Evolutionary conservation across 1,140 invertebrate species (phyloP), one percentile per base, ranked within the genome.

Genomic region (Battus philenor): DNA sequence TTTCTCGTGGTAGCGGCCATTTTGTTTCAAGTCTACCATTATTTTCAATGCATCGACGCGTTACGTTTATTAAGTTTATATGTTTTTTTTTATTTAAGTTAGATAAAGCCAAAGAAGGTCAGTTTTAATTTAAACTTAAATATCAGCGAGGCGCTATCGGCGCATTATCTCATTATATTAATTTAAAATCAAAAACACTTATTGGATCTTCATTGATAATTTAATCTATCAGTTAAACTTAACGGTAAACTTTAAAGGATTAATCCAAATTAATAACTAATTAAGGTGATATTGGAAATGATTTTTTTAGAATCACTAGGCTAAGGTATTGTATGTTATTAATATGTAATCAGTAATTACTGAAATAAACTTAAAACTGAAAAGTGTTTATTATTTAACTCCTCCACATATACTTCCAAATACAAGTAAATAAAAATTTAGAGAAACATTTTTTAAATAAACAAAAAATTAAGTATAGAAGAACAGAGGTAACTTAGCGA

Each of bases 281-380:
- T 38, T 80, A 80, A 80, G 75, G 68, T 78, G 76, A 77, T 81
- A 81, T 84, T 84, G 80, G 75, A 84, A 84, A 84, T 81, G 80
- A 84, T 84, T 84, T 84, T 83, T 84, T 78, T 84, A 84, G 80
- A 78, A 78, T 84, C 75, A 81, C 68, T 80, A 80, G 75, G 57
- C 31, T 84, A 84, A 84, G 80, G 54, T 80, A 77, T 73, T 72
- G 73, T 82, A 82, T 81, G 73, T 84, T 79, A 81, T 79, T 74
- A 78, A 75, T 75, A 84, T 84, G 75, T 84, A 84, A 79, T 79
- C 76, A 83, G 76, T 81, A 83, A 78, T 81, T 71, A 79, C 75
- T 84, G 75, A 81, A 83, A 77, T 80, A 83, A 80, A 79, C 70
- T 60, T 65, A 77, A 79, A 77, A 67, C 69, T 65, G 51, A 64